Evolutionary conservation across 2,113 vertebrate genomes (phyloP), one percentile per base, ranked within the genome.

Genomic region (Vulpes lagopus): DNA sequence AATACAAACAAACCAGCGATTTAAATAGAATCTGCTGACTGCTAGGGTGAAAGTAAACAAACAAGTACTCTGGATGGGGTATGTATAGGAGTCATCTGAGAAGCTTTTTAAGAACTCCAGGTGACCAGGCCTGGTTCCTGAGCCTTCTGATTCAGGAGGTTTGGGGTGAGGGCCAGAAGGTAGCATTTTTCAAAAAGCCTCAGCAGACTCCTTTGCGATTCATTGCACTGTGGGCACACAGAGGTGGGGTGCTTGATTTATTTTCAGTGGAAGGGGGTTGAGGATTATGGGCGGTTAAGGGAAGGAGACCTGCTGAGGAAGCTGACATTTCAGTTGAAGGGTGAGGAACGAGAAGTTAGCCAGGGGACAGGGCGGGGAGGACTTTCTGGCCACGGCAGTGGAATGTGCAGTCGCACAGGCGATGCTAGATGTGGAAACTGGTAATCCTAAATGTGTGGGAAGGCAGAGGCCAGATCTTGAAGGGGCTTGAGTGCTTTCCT

Each of bases 261-360:
- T 80, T 85, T 65, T 78, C 22, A 14, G 2, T n/a, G 3, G 35
- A 8, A 23, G 49, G 0, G 12, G 60, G 23, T 0, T 12, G 20
- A 4, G 7, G 32, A 59, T 22, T 49, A 19, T 53, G 32, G 20
- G 3, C 16, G 73, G 30, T 55, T 51, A 30, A 76, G 43, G 43
- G 74, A 65, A 90, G n/a, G 30, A 88, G 57, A 59, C 35, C 89
- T 79, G 49, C 57, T n/a, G 49, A 85, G 74, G 81, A 81, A 89
- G 78, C 25, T 69, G 55, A n/a, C 65, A 59, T 91, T 81, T 53
- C 53, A 92, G 57, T 25, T 32, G 15, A 86, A 35, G 38, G 30
- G 23, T 35, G 74, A 76, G 60, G 88, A 95, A n/a, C n/a, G 35
- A 79, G 76, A 91, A 76, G 11, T 96, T 69, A 89, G 55, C 23